Evolutionary conservation across 2,888 invertebrate genomes (phyloP).

Genomic region (Scaptomyza reducta): DNA sequence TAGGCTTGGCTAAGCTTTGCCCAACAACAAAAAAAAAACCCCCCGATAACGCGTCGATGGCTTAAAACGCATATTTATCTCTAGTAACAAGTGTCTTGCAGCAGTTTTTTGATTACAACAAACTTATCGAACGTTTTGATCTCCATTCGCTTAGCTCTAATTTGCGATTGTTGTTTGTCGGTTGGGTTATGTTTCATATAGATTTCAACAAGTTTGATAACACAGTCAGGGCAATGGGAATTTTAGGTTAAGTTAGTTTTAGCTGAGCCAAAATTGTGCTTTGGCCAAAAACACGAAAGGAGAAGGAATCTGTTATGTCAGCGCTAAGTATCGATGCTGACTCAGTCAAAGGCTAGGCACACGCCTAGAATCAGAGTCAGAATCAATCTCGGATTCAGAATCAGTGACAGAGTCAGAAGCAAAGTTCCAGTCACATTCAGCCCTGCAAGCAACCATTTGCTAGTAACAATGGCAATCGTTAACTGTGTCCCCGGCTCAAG

Average conservation of each 20-base stretch:
- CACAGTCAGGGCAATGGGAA: too few species aligned
- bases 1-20: conserved; percentile 31
- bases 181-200: not conserved
- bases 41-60: conserved; percentile 64
- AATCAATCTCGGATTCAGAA: conserved; percentile 9
- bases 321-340: not conserved
- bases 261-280: too few species aligned
- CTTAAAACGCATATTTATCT: conserved; percentile 47
- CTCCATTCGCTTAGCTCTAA: conserved; percentile 39
- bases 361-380: conserved; percentile 31
- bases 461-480: conserved; percentile 15
- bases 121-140: conserved; percentile 37
- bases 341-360: conserved; percentile 53
- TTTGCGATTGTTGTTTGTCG: conserved; percentile 58
- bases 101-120: conserved; percentile 47
- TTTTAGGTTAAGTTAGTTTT: too few species aligned
- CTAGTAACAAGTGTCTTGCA: conserved; percentile 60
- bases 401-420: not conserved
- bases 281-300: not conserved
- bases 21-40: conserved; percentile 14
- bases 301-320: conserved; percentile 5
- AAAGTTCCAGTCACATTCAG: conserved; percentile 12
- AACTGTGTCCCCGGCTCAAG: conserved; percentile 13
- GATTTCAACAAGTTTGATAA: not conserved
- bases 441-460: conserved; percentile 15